Evolutionary conservation across 2,888 invertebrate genomes (phyloP), one percentile per base, ranked within the genome.

Genomic region (Macaria liturata): DNA sequence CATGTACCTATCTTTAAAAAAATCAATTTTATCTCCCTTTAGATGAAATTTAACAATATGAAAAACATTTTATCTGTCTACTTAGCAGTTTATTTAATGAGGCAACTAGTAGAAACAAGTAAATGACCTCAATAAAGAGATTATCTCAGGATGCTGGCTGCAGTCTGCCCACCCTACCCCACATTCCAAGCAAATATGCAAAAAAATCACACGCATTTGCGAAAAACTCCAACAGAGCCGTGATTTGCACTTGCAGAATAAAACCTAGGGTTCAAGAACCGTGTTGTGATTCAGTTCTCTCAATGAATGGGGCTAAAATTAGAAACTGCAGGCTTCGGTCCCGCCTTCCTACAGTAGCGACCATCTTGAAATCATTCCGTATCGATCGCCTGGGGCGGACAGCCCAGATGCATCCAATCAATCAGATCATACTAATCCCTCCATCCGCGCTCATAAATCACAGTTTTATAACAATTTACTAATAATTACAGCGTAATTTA

Each of bases 331-430:
- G 62, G 66, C 66, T 57, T 50, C 59, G 60, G 72, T 69, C 66
- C 71, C 73, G 70, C 74, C 69, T 70, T 67, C 60, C 34, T 64
- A 48, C 61, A 64, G 49, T 20, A 85, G 81, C 88, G 71, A 78
- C 89, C 89, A 90, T 90, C 85, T 90, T 90, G 89, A 85, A 81
- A 79, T 65, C 60, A 43, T 62, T 55, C 67, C 64, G 59, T 86
- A 88, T 88, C 76, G 88, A 89, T 88, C 58, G 57, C 53, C 46
- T 37, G 46, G 48, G 57, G 44, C 54, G 52, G 48, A 55, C 50
- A 44, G 49, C 46, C 46, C 9, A 49, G 34, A 56, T 45, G 46
- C 49, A 58, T 50, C 51, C 60, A 54, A 55, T 52, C 47, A 8
- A 57, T 43, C 44, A 52, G 20, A 54, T 54, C 53, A 20, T 9